Percentiles rank a stretch among this genome's conserved stretches.
Conservation (phyloP, 2,888 invertebrate genomes). For the Mayetiola destructor region DNA sequence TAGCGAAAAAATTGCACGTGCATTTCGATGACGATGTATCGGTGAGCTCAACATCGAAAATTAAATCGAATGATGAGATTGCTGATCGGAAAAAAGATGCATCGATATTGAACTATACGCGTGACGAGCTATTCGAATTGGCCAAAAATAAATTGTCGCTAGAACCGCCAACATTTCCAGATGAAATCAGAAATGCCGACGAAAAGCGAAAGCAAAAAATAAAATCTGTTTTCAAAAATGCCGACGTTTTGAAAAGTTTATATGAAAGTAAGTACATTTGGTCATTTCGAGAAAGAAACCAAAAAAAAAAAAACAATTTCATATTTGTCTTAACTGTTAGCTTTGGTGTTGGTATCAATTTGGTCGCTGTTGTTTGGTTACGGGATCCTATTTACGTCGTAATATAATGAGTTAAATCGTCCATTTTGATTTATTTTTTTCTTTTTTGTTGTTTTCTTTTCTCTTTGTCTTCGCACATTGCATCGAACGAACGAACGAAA, state of each 20-base stretch:
- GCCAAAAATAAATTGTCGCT: neutral
- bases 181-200: neutral
- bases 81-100: neutral
- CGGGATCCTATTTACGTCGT: neutral
- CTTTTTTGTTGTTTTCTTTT: neutral
- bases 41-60: neutral
- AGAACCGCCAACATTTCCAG: neutral
- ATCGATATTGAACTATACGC: neutral
- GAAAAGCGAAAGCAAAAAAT: slow-evolving; percentile 5
- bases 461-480: too few species aligned
- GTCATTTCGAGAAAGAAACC: too few species aligned
- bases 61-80: neutral
- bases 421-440: neutral
- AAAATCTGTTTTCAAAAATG: neutral
- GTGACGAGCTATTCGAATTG: neutral
- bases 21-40: neutral
- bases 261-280: neutral
- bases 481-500: too few species aligned
- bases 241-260: neutral
- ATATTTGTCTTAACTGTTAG: too few species aligned
- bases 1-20: slow-evolving; percentile 6
- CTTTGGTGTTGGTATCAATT: too few species aligned
- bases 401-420: neutral
- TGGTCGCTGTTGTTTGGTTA: neutral
- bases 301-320: neutral